Evolutionary conservation across 2,797 vertebrate species (phyloP).

Genomic region (Urocyon cinereoargenteus): DNA sequence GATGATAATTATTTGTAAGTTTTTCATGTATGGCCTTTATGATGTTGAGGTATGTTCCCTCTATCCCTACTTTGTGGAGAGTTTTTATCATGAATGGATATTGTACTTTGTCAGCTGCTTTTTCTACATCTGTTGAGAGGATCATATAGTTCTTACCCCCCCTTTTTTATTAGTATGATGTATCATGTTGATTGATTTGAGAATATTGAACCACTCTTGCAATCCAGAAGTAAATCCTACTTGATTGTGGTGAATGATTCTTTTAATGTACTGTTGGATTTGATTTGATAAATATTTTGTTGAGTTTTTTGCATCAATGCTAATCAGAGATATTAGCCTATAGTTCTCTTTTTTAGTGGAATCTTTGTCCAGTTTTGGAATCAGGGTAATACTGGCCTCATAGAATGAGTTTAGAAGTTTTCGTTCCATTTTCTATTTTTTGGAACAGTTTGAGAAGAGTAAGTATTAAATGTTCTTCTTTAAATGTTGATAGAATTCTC

Average conservation of each 20-base stretch:
- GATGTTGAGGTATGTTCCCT: background rate
- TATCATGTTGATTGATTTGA: background rate
- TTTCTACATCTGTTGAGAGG: background rate
- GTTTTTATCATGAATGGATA: background rate
- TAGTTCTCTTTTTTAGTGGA: background rate
- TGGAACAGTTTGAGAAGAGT: background rate
- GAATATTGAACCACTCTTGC: background rate
- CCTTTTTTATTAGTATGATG: background rate
- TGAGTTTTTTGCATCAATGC: background rate
- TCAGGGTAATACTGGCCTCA: background rate
- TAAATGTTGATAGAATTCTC: background rate
- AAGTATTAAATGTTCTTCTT: background rate
- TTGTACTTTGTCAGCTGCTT: background rate
- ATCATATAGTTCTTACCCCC: background rate
- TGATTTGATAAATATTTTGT: background rate
- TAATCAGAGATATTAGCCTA: background rate
- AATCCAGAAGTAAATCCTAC: background rate
- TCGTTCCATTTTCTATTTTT: background rate
- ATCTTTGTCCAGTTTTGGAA: background rate
- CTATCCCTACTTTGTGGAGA: background rate
- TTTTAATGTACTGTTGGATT: background rate
- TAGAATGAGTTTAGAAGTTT: background rate
- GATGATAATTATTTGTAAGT: background rate
- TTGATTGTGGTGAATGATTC: background rate
- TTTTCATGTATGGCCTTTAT: background rate